Evolutionary conservation across 1,140 invertebrate genomes (phyloP).

Genomic region (Elymnias hypermnestra): DNA sequence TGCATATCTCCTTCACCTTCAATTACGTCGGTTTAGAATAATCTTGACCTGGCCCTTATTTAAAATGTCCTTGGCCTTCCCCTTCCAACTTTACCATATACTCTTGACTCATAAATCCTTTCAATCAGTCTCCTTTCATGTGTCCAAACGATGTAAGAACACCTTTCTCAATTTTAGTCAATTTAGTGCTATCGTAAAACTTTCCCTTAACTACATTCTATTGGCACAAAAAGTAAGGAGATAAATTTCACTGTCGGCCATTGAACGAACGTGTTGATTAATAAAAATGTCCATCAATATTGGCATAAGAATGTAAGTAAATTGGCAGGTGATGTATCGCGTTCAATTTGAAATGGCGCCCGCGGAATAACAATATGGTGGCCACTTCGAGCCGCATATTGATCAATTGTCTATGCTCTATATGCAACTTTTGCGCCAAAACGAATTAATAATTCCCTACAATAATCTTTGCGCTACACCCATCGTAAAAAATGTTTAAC

Average conservation of each 20-base stretch:
- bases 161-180: too few species aligned
- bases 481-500: too few species aligned
- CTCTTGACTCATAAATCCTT: too few species aligned
- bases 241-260: constrained; percentile 12
- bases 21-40: too few species aligned
- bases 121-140: too few species aligned
- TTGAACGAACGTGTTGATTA: constrained; percentile 21
- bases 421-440: constrained; percentile 22
- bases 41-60: too few species aligned
- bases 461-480: too few species aligned
- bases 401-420: constrained; percentile 21
- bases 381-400: constrained; percentile 21
- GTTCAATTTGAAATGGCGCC: constrained; percentile 21
- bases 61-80: too few species aligned
- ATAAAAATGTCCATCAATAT: constrained; percentile 28
- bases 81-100: too few species aligned
- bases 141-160: too few species aligned
- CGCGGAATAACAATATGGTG: constrained; percentile 22
- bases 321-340: constrained; percentile 28
- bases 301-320: constrained; percentile 29
- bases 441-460: background rate
- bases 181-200: too few species aligned
- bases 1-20: too few species aligned
- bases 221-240: constrained; percentile 2
- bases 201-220: background rate